Evolutionary conservation across 2,888 invertebrate species (phyloP).

Genomic region (Flexamia atlantica): DNA sequence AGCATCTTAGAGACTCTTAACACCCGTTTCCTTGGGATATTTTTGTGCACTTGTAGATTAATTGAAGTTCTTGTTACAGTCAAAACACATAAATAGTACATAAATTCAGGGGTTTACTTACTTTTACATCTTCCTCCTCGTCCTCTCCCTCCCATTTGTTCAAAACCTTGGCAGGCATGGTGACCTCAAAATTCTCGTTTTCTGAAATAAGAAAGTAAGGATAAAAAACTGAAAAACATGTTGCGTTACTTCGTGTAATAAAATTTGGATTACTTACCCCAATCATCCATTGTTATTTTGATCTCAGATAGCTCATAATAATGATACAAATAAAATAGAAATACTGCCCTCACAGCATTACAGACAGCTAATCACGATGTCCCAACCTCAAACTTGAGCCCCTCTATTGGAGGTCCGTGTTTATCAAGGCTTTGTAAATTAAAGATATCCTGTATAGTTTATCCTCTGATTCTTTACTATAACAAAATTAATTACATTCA

Average conservation of each 20-base stretch:
- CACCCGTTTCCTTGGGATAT: no score
- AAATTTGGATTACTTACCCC: slow-evolving; percentile 27
- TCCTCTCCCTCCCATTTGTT: slow-evolving; percentile 89
- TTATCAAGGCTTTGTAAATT: no score
- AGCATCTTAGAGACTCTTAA: no score
- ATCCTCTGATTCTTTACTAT: no score
- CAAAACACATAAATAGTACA: no score
- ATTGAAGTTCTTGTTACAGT: no score
- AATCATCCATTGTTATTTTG: slow-evolving; percentile 39
- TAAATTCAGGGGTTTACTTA: slow-evolving; percentile 73
- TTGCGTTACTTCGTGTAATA: background rate
- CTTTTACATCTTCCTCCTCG: slow-evolving; percentile 92
- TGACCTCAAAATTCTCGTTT: slow-evolving; percentile 46
- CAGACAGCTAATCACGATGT: background rate
- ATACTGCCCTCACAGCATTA: slow-evolving; percentile 4
- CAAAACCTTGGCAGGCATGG: slow-evolving; percentile 36
- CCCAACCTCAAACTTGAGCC: background rate
- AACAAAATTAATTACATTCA: no score
- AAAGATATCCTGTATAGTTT: no score
- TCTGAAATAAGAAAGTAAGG: background rate
- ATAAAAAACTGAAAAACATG: background rate
- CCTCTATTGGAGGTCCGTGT: no score
- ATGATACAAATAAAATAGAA: background rate
- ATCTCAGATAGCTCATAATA: slow-evolving; percentile 7
- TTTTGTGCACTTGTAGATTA: no score